Evolutionary conservation across 2,113 vertebrate species (phyloP).

Genomic region (Heterotilapia buettikoferi): DNA sequence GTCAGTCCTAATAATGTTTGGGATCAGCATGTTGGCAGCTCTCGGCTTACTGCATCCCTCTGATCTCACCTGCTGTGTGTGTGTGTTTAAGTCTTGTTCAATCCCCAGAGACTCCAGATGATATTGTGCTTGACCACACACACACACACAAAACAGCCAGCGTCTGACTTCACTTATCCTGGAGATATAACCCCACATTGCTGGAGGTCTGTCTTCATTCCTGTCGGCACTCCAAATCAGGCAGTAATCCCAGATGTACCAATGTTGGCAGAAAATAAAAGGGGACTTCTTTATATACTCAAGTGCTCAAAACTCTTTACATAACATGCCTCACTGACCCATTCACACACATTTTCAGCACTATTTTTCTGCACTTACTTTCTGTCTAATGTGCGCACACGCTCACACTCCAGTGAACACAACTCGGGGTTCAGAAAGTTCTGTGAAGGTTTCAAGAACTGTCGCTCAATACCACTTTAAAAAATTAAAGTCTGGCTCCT

Average conservation of each 20-base stretch:
- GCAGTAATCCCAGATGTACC: not conserved
- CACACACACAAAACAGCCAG: not conserved
- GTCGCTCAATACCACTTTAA: not conserved
- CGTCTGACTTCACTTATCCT: not conserved
- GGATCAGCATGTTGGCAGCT: conserved; percentile 13
- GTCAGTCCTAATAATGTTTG: conserved; percentile 14
- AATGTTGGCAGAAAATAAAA: not conserved
- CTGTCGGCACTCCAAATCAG: not conserved
- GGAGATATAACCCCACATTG: not conserved
- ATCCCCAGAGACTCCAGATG: not conserved
- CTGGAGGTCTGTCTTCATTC: not conserved
- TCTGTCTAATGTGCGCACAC: not conserved
- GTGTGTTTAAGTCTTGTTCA: conserved; percentile 1
- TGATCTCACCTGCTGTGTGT: conserved; percentile 31
- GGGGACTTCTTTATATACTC: not conserved
- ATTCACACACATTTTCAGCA: not conserved
- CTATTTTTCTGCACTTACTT: not conserved
- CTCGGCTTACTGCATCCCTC: conserved; percentile 20
- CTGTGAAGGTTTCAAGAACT: accelerated
- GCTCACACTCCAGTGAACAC: not conserved
- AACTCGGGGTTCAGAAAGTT: accelerated
- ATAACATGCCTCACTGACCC: not conserved
- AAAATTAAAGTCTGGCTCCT: not conserved
- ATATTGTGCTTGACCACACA: not conserved
- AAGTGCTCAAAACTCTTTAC: not conserved